Conservation (phyloP, 2,888 invertebrate genomes). For the Portevinia maculata region DNA sequence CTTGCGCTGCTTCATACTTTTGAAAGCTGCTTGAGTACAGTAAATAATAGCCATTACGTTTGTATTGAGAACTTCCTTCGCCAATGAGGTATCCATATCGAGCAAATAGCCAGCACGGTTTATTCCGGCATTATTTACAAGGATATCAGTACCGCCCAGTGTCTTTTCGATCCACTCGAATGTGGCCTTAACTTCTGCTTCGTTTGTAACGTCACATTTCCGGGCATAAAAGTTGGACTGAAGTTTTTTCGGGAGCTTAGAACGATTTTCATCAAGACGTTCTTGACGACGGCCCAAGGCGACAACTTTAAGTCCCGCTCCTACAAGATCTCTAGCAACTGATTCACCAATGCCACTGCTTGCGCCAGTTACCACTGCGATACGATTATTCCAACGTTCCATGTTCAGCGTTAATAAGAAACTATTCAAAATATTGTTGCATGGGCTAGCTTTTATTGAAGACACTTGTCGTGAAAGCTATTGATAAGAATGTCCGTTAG, state of each 20-base stretch:
- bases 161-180: slow-evolving; percentile 84
- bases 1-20: slow-evolving; percentile 83
- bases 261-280: slow-evolving; percentile 76
- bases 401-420: no score
- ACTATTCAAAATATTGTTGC: no score
- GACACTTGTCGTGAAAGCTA: no score
- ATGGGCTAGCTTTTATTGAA: no score
- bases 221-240: slow-evolving; percentile 76
- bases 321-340: slow-evolving; percentile 82
- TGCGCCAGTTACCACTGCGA: slow-evolving; percentile 87
- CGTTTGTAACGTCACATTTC: slow-evolving; percentile 83
- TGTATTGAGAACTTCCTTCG: slow-evolving; percentile 81
- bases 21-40: slow-evolving; percentile 83
- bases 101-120: slow-evolving; percentile 77
- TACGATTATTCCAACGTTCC: slow-evolving; percentile 83
- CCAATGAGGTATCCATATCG: slow-evolving; percentile 76
- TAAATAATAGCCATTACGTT: slow-evolving; percentile 83
- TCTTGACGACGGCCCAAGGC: slow-evolving; percentile 83
- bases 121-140: slow-evolving; percentile 86
- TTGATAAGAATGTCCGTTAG: no score
- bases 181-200: slow-evolving; percentile 84
- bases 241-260: slow-evolving; percentile 75
- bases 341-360: slow-evolving; percentile 86
- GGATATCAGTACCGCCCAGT: slow-evolving; percentile 85
- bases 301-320: slow-evolving; percentile 84